Evolutionary conservation across 2,113 vertebrate genomes (phyloP).

Genomic region (Xiphophorus hellerii): DNA sequence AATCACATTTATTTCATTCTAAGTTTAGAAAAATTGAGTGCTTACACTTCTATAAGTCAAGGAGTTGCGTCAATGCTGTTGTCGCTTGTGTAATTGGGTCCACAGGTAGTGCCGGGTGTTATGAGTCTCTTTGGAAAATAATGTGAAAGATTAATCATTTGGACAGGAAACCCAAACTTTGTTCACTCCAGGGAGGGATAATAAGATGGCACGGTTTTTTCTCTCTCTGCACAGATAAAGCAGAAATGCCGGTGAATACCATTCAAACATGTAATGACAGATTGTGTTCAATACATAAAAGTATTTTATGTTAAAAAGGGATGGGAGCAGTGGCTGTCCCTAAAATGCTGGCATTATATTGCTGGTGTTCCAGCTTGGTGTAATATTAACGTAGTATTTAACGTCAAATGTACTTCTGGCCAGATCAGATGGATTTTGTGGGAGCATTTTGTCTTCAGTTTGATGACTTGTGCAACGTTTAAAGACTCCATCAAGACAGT

Average conservation of each 20-base stretch:
- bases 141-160: constrained; percentile 75
- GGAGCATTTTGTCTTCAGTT: constrained; percentile 5
- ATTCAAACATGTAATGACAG: neutral
- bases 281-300: neutral
- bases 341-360: neutral
- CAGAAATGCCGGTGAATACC: neutral
- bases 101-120: constrained; percentile 64
- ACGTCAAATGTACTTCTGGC: neutral
- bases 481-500: neutral
- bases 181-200: constrained; percentile 47
- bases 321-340: neutral
- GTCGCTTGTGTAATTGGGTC: constrained; percentile 72
- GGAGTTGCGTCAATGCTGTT: constrained; percentile 51
- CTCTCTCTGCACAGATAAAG: constrained; percentile 19
- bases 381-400: constrained; percentile 31
- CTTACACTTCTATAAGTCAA: constrained; percentile 56
- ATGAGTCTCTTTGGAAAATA: constrained; percentile 61
- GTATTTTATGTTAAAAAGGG: neutral
- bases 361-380: constrained; percentile 4
- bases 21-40: constrained; percentile 29
- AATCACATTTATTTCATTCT: constrained; percentile 33
- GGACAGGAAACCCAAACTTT: constrained; percentile 64
- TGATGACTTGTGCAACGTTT: constrained; percentile 19
- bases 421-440: constrained; percentile 6
- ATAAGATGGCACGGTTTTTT: constrained; percentile 34